phyloP scores from a whole-genome alignment of 2,797 vertebrate species.

The Petrocephalus sullivani region DNA sequence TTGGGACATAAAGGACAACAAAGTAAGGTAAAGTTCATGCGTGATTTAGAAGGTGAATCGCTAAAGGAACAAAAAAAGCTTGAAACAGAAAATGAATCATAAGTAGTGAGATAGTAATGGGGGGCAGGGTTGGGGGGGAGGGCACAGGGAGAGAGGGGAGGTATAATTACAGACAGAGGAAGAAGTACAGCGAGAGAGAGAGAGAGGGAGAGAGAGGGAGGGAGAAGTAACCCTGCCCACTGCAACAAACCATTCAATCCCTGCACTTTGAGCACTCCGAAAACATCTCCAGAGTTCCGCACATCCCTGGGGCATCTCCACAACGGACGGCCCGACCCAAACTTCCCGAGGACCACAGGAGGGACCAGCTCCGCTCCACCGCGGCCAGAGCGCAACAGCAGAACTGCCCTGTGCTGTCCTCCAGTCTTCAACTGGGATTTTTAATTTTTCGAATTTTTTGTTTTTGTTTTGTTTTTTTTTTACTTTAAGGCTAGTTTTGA shows the following conservation, averaged over 20 bases:
- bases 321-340: slow-evolving; percentile 13
- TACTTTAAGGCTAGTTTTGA: background rate
- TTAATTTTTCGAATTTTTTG: background rate
- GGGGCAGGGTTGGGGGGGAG: slow-evolving; percentile 22
- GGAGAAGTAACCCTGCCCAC: slow-evolving; percentile 39
- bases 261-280: slow-evolving; percentile 24
- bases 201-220: slow-evolving; percentile 33
- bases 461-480: background rate
- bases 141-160: slow-evolving; percentile 19
- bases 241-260: slow-evolving; percentile 34
- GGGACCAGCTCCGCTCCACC: background rate
- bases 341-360: slow-evolving; percentile 17
- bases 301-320: slow-evolving; percentile 25
- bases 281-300: slow-evolving; percentile 21
- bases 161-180: slow-evolving; percentile 33
- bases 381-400: background rate
- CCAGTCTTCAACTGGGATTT: slow-evolving; percentile 4
- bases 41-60: slow-evolving; percentile 16
- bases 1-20: slow-evolving; percentile 14
- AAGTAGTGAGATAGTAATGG: slow-evolving; percentile 24
- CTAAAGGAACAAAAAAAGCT: slow-evolving; percentile 12
- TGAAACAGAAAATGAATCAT: slow-evolving; percentile 25
- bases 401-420: background rate
- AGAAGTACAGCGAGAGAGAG: slow-evolving; percentile 19
- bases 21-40: slow-evolving; percentile 23